Conservation (phyloP, 2,888 invertebrate species). For the Drosophila vallismaia region DNA sequence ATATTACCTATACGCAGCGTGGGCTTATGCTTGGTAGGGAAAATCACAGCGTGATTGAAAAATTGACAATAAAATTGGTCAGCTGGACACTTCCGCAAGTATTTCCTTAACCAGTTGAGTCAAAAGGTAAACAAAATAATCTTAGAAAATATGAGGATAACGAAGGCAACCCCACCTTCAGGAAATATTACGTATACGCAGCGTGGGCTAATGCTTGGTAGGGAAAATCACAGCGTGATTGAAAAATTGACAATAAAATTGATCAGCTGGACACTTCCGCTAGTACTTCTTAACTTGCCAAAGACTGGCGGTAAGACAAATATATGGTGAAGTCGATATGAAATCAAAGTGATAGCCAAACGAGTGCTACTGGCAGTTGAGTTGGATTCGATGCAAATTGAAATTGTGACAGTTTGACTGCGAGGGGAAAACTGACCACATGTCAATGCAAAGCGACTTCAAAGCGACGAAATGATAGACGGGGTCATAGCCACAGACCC, state of each 20-base stretch:
- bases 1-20: not conserved
- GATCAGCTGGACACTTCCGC: conserved; percentile 40
- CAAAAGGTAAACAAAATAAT: conserved; percentile 16
- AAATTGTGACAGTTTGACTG: conserved; percentile 57
- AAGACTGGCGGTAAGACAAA: conserved; percentile 19
- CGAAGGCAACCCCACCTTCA: not conserved
- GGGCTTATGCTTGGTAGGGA: not conserved
- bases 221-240: conserved; percentile 57
- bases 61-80: not conserved
- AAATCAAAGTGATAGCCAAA: conserved; percentile 29
- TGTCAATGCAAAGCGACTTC: conserved; percentile 71
- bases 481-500: not conserved
- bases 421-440: conserved; percentile 65
- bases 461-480: conserved; percentile 66
- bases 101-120: conserved; percentile 23
- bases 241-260: conserved; percentile 54
- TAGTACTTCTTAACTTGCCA: conserved; percentile 42
- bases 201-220: conserved; percentile 17
- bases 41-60: not conserved
- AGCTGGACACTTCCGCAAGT: not conserved
- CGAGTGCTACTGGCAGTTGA: conserved; percentile 39
- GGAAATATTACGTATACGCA: conserved; percentile 37
- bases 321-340: conserved; percentile 27
- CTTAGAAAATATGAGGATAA: not conserved
- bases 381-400: conserved; percentile 33